Base-by-base conservation (phyloP, 2,888 invertebrate species). In the Monochamus alternatus region DNA sequence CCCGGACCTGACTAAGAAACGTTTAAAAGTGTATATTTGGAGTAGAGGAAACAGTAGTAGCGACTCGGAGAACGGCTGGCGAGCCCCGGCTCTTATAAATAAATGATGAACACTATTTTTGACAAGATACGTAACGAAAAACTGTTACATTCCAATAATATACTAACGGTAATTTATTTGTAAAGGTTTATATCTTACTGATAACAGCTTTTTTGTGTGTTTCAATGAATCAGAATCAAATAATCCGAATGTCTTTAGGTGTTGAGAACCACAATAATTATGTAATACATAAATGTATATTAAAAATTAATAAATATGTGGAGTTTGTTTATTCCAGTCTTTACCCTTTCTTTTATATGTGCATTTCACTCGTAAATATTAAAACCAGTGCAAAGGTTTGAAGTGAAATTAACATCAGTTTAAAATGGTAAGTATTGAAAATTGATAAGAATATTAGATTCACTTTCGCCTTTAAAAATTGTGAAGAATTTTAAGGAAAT, bases 221-320 rank as follows among this genome's bases (percentile, higher is more conserved):
- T 55, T 55, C 87, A 82, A 83, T 79, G 81, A 84, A 84, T 84
- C 81, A 84, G 85, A 86, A 88, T 87, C 86, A 87, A 88, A 88
- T 88, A 88, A 87, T 84, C 85, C 85, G 85, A 85, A 86, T 87
- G 85, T 88, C 85, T 87, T 87, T 88, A 88, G 88, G 87, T 89
- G 88, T 88, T 79, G 78, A 87, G 86, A 85, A 86, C 87, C 87
- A 88, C 88, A 88, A 88, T 87, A 88, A 88, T 88, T 87, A 88
- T 88, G 87, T 88, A 88, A 88, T 88, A 88, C 88, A 88, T 88
- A 85, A 88, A 88, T 88, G 88, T 88, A 88, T 88, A 88, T 85
- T 86, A 85, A 86, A 86, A 84, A 84, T 55, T 82, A 83, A 86
- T 60, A 69, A 69, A 69, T 69, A 69, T 59, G 2, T 30, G n/a